phyloP scores from a whole-genome alignment of 1,140 invertebrate species.

The Drosophila simulans region DNA sequence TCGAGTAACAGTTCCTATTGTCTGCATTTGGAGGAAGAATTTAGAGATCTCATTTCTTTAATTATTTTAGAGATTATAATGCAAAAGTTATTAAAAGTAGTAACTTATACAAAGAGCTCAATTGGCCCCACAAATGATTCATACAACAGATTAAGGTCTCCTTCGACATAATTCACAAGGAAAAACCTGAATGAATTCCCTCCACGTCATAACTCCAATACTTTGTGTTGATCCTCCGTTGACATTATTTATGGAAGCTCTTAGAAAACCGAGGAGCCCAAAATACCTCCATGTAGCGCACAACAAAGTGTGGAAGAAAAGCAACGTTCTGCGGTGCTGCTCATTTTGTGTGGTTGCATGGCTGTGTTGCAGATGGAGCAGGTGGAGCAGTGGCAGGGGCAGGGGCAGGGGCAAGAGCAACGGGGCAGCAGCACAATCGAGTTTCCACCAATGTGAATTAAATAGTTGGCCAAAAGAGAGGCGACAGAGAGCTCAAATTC shows the following conservation, averaged over 20 bases:
- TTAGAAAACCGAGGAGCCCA: slow-evolving; percentile 23
- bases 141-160: background rate
- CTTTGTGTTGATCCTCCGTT: slow-evolving; percentile 37
- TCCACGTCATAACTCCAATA: slow-evolving; percentile 30
- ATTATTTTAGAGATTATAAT: too few species aligned
- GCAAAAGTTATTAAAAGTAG: too few species aligned
- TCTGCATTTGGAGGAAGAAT: slow-evolving; percentile 1
- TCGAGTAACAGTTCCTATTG: slow-evolving; percentile 27
- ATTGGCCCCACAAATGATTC: background rate
- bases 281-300: slow-evolving; percentile 43
- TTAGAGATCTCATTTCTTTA: background rate
- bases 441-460: slow-evolving; percentile 81
- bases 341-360: slow-evolving; percentile 68
- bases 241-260: slow-evolving; percentile 38
- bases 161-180: slow-evolving; percentile 16
- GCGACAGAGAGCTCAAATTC: slow-evolving; percentile 60
- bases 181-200: slow-evolving; percentile 17
- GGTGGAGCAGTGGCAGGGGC: slow-evolving; percentile 12
- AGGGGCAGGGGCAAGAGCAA: slow-evolving; percentile 13
- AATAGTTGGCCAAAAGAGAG: slow-evolving; percentile 80
- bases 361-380: slow-evolving; percentile 18
- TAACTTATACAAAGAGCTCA: background rate
- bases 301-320: slow-evolving; percentile 45
- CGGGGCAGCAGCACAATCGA: slow-evolving; percentile 72
- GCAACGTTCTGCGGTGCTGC: slow-evolving; percentile 28